Evolutionary conservation across 2,797 vertebrate genomes (phyloP).

Genomic region (Anabas testudineus): DNA sequence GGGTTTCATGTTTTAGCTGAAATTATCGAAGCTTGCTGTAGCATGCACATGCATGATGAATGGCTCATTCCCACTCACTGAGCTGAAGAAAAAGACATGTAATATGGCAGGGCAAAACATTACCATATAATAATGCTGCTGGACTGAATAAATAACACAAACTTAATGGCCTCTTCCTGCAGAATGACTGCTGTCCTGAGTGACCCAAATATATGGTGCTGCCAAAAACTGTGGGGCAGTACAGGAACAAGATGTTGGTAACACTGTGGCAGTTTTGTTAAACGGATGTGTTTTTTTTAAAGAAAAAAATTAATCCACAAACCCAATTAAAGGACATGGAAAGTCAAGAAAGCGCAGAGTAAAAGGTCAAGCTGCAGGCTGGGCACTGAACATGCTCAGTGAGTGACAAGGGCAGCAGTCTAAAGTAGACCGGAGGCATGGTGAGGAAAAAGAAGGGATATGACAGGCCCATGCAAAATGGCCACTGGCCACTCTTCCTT

Average conservation of each 20-base stretch:
- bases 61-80: slow-evolving; percentile 78
- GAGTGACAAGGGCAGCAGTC: slow-evolving; percentile 70
- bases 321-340: slow-evolving; percentile 29
- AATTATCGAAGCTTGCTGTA: slow-evolving; percentile 39
- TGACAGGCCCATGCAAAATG: slow-evolving; percentile 85
- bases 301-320: slow-evolving; percentile 23
- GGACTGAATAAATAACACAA: slow-evolving; percentile 21
- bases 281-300: slow-evolving; percentile 21
- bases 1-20: slow-evolving; percentile 33
- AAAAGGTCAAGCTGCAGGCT: slow-evolving; percentile 46
- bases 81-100: slow-evolving; percentile 53
- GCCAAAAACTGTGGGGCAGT: slow-evolving; percentile 25
- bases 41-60: slow-evolving; percentile 72
- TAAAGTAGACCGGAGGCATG: slow-evolving; percentile 50
- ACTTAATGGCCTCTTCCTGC: slow-evolving; percentile 34
- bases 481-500: slow-evolving; percentile 68
- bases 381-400: slow-evolving; percentile 77
- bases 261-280: slow-evolving; percentile 30
- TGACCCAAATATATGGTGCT: slow-evolving; percentile 28
- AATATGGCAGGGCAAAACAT: slow-evolving; percentile 7
- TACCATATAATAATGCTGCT: slow-evolving; percentile 30
- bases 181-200: slow-evolving; percentile 30
- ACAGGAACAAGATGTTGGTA: slow-evolving; percentile 26
- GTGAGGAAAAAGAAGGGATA: slow-evolving; percentile 67
- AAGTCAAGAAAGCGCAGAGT: slow-evolving; percentile 26